Evolutionary conservation across 2,113 vertebrate species (phyloP).

Genomic region (Camelus bactrianus): DNA sequence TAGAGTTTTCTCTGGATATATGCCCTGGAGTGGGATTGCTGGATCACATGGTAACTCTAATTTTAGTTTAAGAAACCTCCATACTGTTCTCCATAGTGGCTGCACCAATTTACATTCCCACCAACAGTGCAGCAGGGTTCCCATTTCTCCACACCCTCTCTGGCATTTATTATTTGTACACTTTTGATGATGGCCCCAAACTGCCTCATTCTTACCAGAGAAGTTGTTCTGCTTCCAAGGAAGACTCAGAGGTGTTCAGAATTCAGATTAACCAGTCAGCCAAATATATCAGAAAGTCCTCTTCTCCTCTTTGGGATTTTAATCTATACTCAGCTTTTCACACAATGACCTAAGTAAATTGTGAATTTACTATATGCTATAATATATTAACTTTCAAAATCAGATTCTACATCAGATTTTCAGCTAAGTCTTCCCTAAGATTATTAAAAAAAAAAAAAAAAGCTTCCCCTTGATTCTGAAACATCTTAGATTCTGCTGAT

Average conservation of each 20-base stretch:
- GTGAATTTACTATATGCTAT: not conserved
- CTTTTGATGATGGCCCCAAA: not conserved
- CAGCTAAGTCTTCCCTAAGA: not conserved
- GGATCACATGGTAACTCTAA: too few species aligned
- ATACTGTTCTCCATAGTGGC: too few species aligned
- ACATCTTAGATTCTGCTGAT: not conserved
- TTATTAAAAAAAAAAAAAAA: not conserved
- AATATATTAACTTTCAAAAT: not conserved
- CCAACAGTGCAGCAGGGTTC: too few species aligned
- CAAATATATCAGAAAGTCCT: not conserved
- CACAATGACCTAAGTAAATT: not conserved
- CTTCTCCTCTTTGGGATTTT: not conserved
- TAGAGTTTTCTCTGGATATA: too few species aligned
- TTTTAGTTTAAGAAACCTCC: too few species aligned
- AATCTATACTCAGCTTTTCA: not conserved
- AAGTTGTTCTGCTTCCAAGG: not conserved
- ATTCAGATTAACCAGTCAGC: not conserved
- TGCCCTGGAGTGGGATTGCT: too few species aligned
- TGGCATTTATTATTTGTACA: too few species aligned
- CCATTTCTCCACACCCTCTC: too few species aligned
- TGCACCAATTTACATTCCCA: too few species aligned
- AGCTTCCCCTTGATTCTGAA: not conserved
- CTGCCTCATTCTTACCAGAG: not conserved
- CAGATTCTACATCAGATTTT: not conserved
- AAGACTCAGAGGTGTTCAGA: not conserved